Percentiles rank a stretch among this genome's conserved stretches.
Evolutionary conservation across 2,797 vertebrate species (phyloP).

Genomic region (Dicrostonyx torquatus): DNA sequence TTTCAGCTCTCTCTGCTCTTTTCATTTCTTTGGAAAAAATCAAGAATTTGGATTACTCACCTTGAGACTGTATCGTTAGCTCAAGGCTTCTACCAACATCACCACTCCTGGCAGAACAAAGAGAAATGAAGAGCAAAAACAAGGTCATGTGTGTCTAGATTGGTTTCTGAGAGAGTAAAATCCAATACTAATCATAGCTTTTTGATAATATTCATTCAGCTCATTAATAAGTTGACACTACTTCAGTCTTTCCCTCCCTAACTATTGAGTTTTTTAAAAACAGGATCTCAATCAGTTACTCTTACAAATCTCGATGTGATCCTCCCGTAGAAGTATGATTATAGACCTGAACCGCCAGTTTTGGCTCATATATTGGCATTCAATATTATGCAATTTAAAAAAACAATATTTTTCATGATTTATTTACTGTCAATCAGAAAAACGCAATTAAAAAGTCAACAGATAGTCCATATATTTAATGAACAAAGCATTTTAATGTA

Average conservation of each 20-base stretch:
- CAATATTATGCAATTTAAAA: neutral
- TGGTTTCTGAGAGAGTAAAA: neutral
- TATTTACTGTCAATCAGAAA: neutral
- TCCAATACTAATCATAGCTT: neutral
- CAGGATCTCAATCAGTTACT: neutral
- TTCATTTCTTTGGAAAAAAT: neutral
- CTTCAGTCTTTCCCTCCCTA: neutral
- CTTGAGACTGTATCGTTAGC: neutral
- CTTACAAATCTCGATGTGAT: neutral
- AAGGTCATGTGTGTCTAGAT: neutral
- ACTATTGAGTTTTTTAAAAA: neutral
- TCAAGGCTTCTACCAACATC: neutral
- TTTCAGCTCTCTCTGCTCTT: neutral
- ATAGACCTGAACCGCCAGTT: neutral
- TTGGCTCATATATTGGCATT: neutral
- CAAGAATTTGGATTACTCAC: neutral
- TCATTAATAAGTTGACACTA: neutral
- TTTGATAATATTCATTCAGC: neutral
- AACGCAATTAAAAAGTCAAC: slow-evolving; percentile 16
- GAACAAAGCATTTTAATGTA: slow-evolving; percentile 16
- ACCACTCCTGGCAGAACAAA: neutral
- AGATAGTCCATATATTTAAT: slow-evolving; percentile 26
- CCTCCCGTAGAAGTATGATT: neutral
- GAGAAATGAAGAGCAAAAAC: neutral
- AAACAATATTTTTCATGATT: neutral